Conservation (phyloP, 2,113 vertebrate genomes). For the Aythya baeri region DNA sequence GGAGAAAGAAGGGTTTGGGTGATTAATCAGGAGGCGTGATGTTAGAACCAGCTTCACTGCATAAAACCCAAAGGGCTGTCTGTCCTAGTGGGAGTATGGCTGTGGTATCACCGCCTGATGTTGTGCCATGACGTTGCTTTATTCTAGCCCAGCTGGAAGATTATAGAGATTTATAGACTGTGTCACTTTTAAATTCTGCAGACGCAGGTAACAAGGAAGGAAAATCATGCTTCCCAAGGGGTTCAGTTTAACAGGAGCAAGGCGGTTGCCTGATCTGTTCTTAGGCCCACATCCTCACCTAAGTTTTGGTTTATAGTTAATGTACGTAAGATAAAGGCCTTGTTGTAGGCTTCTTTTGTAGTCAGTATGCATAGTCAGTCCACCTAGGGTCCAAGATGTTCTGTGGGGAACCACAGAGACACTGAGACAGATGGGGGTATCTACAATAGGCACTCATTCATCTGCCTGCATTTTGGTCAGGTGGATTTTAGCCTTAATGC, state of each 20-base stretch:
- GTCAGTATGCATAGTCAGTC: neutral
- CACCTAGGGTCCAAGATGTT: neutral
- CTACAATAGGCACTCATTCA: neutral
- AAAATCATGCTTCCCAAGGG: neutral
- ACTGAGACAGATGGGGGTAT: neutral
- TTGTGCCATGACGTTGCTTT: neutral
- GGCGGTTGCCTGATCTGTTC: neutral
- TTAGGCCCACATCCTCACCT: neutral
- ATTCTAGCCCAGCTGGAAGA: neutral
- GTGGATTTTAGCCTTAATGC: neutral
- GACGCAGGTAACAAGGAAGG: neutral
- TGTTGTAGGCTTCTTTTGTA: neutral
- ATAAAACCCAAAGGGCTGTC: neutral
- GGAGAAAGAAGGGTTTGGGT: neutral
- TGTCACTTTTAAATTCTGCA: neutral
- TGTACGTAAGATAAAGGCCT: neutral
- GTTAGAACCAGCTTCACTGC: neutral
- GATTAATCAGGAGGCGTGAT: neutral
- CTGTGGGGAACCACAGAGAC: neutral
- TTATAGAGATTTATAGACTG: neutral
- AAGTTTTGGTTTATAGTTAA: neutral
- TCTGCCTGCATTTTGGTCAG: neutral
- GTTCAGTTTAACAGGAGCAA: neutral
- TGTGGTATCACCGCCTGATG: neutral
- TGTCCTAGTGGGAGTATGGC: neutral